Evolutionary conservation across 2,113 vertebrate species (phyloP), one percentile per base, ranked within the genome.

Genomic region (Cnemophilus loriae): DNA sequence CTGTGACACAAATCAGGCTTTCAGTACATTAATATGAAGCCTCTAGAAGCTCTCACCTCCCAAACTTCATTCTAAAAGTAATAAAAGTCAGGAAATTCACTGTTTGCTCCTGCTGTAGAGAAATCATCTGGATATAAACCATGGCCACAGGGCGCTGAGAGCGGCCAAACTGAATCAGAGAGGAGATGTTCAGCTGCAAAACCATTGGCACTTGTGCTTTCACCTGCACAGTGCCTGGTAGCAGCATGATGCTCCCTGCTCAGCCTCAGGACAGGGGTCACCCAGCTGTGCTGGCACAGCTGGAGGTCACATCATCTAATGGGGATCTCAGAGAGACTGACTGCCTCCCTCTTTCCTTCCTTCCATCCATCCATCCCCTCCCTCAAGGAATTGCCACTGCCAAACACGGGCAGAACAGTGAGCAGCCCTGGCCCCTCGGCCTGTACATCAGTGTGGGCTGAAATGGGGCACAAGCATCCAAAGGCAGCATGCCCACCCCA

Each of bases 371-470:
- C 49, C 19, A 15, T 44, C 28, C 23, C 39, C 32, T 60, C 20
- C 22, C 7, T 2, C 3, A 3, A 5, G 10, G 47, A 18, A 83
- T 6, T 33, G 28, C 9, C 41, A 6, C 0, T 0, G 71, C 18
- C 59, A 44, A 56, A 67, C 32, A 18, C 41, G 50, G 28, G 26
- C 39, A 68, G 44, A 2, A 0, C 4, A 20, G 14, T 0, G 5
- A 86, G 49, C 11, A 22, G 10, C 50, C 60, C 77, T 23, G 21
- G 15, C 33, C 70, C 55, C 42, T 44, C 9, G 21, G 23, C 18
- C 63, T 39, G 47, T 33, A 4, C 7, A 0, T 17, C 28, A 37
- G 22, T 6, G 13, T 1, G 3, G 14, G 35, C 8, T 44, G 41
- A 87, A 63, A 14, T 0, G 2, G 61, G 53, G 18, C 39, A 53